Base-by-base conservation (phyloP, 2,797 vertebrate genomes). In the Benthosema pterotum region DNA sequence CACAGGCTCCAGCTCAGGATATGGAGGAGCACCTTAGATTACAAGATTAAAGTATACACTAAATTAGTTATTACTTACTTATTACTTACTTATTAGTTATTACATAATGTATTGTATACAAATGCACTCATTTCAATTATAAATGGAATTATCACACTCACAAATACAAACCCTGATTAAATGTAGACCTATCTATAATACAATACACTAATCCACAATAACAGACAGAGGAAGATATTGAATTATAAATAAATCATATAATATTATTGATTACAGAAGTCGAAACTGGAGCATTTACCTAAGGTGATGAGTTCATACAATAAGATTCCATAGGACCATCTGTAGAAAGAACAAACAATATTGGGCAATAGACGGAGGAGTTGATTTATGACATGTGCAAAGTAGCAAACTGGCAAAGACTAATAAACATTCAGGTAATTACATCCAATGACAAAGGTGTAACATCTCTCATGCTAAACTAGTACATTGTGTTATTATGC, bases 271-370 rank as follows among this genome's bases (percentile, higher is more conserved):
- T 50, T 42, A 16, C 12, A 16, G 28, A 42, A 7, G 11, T 9
- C 15, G 15, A 9, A 25, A 3, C 28, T 14, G 2, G 4, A 18
- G 61, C 18, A 51, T 17, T 80, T 90, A 93, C 90, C 91, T 64
- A 92, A 73, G 3, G 91, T 92, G 8, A 92, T 80, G 74, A 91
- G 59, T 69, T 93, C 91, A 65, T 92, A 92, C 8, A 92, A 69
- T 49, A 93, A 65, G 61, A 93, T 88, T 58, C 91, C 88, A 83
- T 92, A 93, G 3, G 90, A 91, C 87, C 90, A 93, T 62, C 93
- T 92, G n/a, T n/a, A 42, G 8, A 50, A 46, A 28, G 66, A 55
- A 61, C 14, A 11, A 53, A 46, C 28, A 14, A 15, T 5, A 15
- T n/a, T 19, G 2, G 11, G 54, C n/a, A 17, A 60, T 4, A 45